Evolutionary conservation across 1,140 invertebrate genomes (phyloP).

Genomic region (Papilio helenus): DNA sequence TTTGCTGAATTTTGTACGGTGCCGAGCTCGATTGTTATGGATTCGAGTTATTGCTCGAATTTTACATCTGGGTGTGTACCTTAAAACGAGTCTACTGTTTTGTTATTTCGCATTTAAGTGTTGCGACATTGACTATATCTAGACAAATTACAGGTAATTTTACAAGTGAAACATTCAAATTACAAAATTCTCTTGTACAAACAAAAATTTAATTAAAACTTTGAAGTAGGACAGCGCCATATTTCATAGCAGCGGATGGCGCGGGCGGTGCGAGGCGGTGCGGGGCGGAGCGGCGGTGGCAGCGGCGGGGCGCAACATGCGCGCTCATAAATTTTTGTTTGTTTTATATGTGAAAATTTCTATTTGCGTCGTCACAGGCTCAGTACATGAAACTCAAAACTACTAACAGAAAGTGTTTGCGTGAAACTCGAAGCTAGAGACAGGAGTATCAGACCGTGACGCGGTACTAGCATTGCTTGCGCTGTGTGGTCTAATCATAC

Average conservation of each 20-base stretch:
- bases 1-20: too few species aligned
- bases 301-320: conserved; percentile 4
- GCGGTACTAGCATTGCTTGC: conserved; percentile 45
- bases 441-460: conserved; percentile 62
- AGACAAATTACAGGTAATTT: not conserved
- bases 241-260: not conserved
- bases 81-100: too few species aligned
- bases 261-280: not conserved
- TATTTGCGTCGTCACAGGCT: conserved; percentile 8
- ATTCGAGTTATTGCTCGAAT: too few species aligned
- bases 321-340: not conserved
- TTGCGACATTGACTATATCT: not conserved
- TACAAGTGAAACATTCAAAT: not conserved
- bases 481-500: conserved; percentile 31
- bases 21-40: too few species aligned
- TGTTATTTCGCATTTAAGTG: not conserved
- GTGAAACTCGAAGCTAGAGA: conserved; percentile 45
- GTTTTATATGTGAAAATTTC: not conserved
- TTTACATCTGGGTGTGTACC: too few species aligned
- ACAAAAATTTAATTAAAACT: conserved; percentile 23
- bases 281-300: too few species aligned
- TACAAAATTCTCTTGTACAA: conserved; percentile 1
- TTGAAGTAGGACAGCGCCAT: conserved; percentile 14
- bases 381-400: conserved; percentile 36
- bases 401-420: conserved; percentile 58